phyloP scores from a whole-genome alignment of 1,140 invertebrate species.

The Cydia pomonella region DNA sequence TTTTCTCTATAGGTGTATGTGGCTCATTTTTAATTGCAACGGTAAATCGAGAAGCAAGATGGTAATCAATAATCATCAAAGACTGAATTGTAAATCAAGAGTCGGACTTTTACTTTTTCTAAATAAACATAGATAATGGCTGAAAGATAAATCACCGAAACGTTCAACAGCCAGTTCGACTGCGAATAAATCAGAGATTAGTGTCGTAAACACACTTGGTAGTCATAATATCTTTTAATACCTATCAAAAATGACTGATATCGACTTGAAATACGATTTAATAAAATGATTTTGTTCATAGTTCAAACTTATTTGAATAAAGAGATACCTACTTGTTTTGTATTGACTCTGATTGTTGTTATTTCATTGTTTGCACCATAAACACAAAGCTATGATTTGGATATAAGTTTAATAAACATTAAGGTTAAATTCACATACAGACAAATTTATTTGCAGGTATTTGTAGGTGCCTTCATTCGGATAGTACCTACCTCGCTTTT shows the following conservation, averaged over 20 bases:
- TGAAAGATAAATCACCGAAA: neutral
- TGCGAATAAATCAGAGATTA: conserved; percentile 5
- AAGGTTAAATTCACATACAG: too few relatives aligned
- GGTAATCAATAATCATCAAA: neutral
- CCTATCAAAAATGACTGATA: neutral
- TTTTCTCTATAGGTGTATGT: too few relatives aligned
- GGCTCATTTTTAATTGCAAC: neutral
- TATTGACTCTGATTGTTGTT: too few relatives aligned
- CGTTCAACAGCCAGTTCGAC: neutral
- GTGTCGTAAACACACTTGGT: neutral
- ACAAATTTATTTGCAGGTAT: too few relatives aligned
- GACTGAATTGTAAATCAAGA: neutral
- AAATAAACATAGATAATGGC: conserved; percentile 14
- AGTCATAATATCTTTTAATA: conserved; percentile 5
- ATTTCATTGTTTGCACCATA: too few relatives aligned
- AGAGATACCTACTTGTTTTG: too few relatives aligned
- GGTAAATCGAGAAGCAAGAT: neutral
- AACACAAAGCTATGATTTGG: too few relatives aligned
- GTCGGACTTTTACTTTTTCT: conserved; percentile 4
- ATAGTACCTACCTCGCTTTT: neutral
- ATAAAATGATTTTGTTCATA: neutral
- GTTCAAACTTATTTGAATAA: too few relatives aligned
- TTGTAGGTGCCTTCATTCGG: neutral
- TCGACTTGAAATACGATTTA: neutral
- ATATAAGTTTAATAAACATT: too few relatives aligned